Conservation (phyloP, 2,797 vertebrate genomes). For the Microctenopoma lineatum region DNA sequence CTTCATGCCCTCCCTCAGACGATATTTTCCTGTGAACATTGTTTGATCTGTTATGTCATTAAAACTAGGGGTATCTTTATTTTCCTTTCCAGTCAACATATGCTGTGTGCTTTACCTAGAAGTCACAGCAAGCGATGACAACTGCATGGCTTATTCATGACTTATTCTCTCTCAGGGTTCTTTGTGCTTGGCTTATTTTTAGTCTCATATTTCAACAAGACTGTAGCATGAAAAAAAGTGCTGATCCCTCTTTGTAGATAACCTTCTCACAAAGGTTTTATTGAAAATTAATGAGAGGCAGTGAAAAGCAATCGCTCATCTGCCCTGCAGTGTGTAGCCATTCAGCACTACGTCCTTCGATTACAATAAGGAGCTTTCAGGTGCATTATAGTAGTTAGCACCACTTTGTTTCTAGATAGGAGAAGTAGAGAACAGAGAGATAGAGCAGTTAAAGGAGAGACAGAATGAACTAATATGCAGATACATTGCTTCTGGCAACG, state of each 20-base stretch:
- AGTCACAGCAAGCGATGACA: constrained; percentile 40
- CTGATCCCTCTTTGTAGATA: constrained; percentile 68
- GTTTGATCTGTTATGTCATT: constrained; percentile 31
- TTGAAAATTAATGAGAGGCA: constrained; percentile 74
- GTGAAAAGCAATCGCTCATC: constrained; percentile 74
- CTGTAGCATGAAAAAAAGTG: constrained; percentile 64
- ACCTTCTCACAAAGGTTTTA: constrained; percentile 73
- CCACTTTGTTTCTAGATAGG: constrained; percentile 34
- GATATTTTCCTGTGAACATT: background rate
- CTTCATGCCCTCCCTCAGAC: constrained; percentile 12
- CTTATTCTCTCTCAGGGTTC: constrained; percentile 47
- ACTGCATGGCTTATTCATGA: constrained; percentile 35
- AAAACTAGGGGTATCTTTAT: constrained; percentile 18
- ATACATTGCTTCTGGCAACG: constrained; percentile 65
- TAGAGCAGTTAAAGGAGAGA: constrained; percentile 34
- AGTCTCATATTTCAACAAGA: constrained; percentile 60
- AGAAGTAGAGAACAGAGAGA: constrained; percentile 31
- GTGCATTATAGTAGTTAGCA: constrained; percentile 56
- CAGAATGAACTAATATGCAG: constrained; percentile 62
- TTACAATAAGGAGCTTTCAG: constrained; percentile 61
- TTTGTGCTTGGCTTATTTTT: constrained; percentile 42
- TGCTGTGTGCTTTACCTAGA: constrained; percentile 35
- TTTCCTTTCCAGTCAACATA: constrained; percentile 35
- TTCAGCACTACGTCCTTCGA: constrained; percentile 58
- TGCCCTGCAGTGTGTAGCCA: constrained; percentile 58